Evolutionary conservation across 2,888 invertebrate genomes (phyloP), one percentile per base, ranked within the genome.

Genomic region (Ditula angustiorana): DNA sequence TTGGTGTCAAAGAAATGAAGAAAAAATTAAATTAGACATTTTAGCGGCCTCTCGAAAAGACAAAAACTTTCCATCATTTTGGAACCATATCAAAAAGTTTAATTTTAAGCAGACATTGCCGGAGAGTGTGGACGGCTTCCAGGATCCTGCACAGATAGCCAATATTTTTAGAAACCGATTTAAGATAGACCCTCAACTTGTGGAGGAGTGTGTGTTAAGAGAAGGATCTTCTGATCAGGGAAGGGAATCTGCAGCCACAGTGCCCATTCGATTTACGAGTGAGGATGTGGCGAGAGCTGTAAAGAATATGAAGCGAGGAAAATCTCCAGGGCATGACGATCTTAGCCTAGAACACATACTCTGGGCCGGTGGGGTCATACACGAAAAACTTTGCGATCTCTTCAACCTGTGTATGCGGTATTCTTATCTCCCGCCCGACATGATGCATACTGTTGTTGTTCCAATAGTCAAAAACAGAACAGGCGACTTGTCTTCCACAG

Each of bases 381-480:
- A 35, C n/a, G n/a, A 0, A n/a, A 35, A 35, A n/a, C 35, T 35
- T 2, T n/a, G 35, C 13, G 5, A 4, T 3, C 5, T 35, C 5
- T 35, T 35, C n/a, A 35, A 35, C 35, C 35, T 35, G n/a, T 37
- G 35, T 37, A 2, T 37, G 4, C 1, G 5, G 13, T 16, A 13
- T 13, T 37, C 13, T 13, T n/a, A n/a, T 21, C 41, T 44, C 2
- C 41, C 41, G 16, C 10, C 41, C 0, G 21, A 44, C 10, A 19
- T 44, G 19, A 37, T 37, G 13, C n/a, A 5, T 13, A 37, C 37
- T 5, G 13, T 60, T 4, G 52, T 61, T 1, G 46, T 53, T 19
- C 35, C 53, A 11, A 28, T 60, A 2, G 28, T 28, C 0, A 60
- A 60, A 37, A 60, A 52, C 16, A 60, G 19, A 24, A 44, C 52